Base-by-base conservation (phyloP, 2,888 invertebrate species). In the Parnassius apollo region DNA sequence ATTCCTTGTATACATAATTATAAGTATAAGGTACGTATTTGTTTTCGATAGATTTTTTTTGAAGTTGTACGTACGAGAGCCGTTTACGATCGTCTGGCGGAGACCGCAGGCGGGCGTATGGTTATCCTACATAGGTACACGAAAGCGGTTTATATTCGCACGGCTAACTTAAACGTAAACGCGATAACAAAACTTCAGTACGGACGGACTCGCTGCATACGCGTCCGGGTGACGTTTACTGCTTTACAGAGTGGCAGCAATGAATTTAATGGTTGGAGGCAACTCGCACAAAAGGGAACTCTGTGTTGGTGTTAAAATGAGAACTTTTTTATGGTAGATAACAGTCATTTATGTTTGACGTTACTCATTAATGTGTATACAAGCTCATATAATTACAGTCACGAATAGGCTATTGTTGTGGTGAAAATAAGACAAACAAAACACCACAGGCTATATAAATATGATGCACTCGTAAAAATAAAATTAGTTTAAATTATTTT, bases 1-100 rank as follows among this genome's bases (percentile, higher is more conserved):
- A 87, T 88, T 81, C 75, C 82, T 79, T 81, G 68, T 68, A 76
- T 82, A 64, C 59, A 81, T 88, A 88, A 88, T 90, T 88, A 88
- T 82, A 80, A 80, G 65, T 63, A 54, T 68, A 64, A 77, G 77
- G 75, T 80, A 75, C 82, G 75, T 80, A 75, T 82, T 82, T 81
- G 79, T 83, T 84, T 84, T 78, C 75, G 72, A 71, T 75, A 77
- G 79, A 76, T 77, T 71, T 75, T 77, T 76, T 75, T 76, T 66
- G 68, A 67, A 64, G 57, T 68, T 65, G 52, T 60, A 55, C 18
- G 64, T 63, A 62, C 53, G 66, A 67, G 72, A 49, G 9, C 13
- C 69, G 72, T 85, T 86, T 81, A 81, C 75, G 78, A 79, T 62
- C 74, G 75, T 75, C 75, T 76, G 73, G 72, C 70, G 68, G 68